Percentiles rank a stretch among this genome's conserved stretches.
These are phyloP conservation scores for Byasa hedistus DNA, from an alignment of 2,888 invertebrate genomes.

Conservation along the genomic window DNA sequence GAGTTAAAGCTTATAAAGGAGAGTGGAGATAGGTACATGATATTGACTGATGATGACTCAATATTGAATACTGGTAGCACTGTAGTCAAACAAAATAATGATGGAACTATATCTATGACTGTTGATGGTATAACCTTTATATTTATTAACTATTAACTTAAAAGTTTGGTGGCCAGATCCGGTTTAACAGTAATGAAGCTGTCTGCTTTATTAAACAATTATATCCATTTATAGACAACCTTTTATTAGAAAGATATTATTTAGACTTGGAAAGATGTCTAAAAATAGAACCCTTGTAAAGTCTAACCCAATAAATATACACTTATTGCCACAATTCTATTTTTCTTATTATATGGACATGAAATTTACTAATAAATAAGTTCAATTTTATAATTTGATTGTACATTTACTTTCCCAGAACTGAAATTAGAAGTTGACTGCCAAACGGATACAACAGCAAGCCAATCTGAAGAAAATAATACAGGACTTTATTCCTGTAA, in stretches of 20 bases:
- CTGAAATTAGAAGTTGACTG: slow-evolving; percentile 40
- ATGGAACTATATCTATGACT: slow-evolving; percentile 69
- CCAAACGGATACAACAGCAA: slow-evolving; percentile 40
- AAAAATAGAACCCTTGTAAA: too few relatives aligned
- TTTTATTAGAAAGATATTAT: background rate
- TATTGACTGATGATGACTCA: slow-evolving; percentile 50
- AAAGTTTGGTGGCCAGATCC: background rate
- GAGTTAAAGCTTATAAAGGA: slow-evolving; percentile 59
- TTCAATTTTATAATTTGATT: background rate
- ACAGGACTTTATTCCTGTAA: slow-evolving; percentile 82
- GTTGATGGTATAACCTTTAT: slow-evolving; percentile 50
- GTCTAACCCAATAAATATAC: background rate
- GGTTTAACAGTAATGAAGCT: background rate
- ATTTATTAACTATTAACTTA: background rate
- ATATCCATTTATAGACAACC: background rate
- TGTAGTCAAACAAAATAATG: slow-evolving; percentile 65
- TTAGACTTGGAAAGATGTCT: too few relatives aligned
- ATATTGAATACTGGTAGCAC: slow-evolving; percentile 42
- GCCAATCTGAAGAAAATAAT: slow-evolving; percentile 42
- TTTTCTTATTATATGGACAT: background rate
- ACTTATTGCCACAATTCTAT: background rate
- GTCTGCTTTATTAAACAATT: background rate
- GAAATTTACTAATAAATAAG: background rate
- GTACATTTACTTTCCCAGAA: slow-evolving; percentile 41
- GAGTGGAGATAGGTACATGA: slow-evolving; percentile 56